Base-by-base conservation (phyloP, 2,888 invertebrate genomes). In the Agrotis segetum region DNA sequence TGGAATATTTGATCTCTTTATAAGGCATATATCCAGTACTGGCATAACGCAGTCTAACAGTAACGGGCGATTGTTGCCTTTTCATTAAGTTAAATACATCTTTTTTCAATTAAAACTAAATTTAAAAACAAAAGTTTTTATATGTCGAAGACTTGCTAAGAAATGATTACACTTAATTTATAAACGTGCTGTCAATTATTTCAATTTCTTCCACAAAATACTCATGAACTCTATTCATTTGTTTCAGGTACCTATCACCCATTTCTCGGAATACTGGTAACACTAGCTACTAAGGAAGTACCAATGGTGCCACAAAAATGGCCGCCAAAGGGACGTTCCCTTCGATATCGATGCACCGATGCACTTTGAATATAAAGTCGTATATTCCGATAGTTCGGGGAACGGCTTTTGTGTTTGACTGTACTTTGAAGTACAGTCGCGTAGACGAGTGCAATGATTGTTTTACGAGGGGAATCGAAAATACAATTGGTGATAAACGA, bases 201-300 rank as follows among this genome's bases (percentile, higher is more conserved):
- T 16, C 6, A 50, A 40, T 44, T n/a, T 50, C 14, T 1, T 58
- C 9, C 16, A 58, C 9, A 58, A 72, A 72, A 71, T 69, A 53
- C 62, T 84, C 73, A 77, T 78, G 44, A 74, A 40, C 34, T 44
- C 40, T 49, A 67, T 71, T 81, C 73, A 77, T 88, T 88, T 90
- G 88, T 92, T 93, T 65, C 92, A 92, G 93, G 92, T 93, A 93
- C 80, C 66, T 90, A 90, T 86, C 72, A 73, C 29, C 52, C 49
- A 70, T 74, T 79, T 79, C 80, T 67, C 59, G 59, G 85, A 75
- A 86, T 64, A 68, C 56, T 72, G 83, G 85, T 85, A 82, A 83
- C 85, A 73, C 49, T 79, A 70, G 60, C 67, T 59, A 71, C 55
- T 81, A 79, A 84, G 86, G 85, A 85, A 84, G 81, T 75, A 29